Conservation (phyloP, 1,140 invertebrate species). For the Brachionus manjavacas region DNA sequence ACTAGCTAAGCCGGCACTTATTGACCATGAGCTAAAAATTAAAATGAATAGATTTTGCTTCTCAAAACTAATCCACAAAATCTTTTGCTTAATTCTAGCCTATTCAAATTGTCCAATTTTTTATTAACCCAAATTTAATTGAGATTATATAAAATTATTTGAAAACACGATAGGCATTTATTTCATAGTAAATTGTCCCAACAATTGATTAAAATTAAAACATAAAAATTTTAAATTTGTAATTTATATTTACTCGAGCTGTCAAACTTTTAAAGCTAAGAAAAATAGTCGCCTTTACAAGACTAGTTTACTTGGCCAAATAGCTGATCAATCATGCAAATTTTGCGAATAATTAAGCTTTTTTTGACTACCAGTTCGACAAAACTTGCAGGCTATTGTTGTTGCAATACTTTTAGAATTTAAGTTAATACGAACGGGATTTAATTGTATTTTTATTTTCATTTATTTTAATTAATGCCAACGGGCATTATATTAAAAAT, state of each 20-base stretch:
- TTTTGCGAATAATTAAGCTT: neutral
- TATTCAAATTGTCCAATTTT: neutral
- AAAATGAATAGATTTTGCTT: neutral
- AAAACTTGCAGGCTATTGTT: neutral
- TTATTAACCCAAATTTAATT: neutral
- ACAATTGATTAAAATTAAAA: neutral
- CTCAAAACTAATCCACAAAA: neutral
- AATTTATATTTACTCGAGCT: neutral
- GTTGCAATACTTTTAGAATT: neutral
- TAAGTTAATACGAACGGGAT: neutral
- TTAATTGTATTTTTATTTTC: neutral
- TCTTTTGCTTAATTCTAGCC: neutral
- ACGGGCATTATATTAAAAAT: neutral
- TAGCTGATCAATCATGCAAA: conserved; percentile 26
- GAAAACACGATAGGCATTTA: neutral
- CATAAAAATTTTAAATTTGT: neutral
- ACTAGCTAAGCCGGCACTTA: neutral
- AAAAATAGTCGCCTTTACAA: neutral
- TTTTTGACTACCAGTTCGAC: neutral
- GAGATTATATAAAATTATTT: conserved; percentile 1
- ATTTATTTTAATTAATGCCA: conserved; percentile 17
- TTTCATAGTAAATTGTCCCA: neutral
- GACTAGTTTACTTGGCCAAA: neutral
- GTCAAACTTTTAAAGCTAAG: neutral
- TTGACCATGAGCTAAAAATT: neutral